Conservation (phyloP, 2,113 vertebrate genomes). For the Smithornis capensis region DNA sequence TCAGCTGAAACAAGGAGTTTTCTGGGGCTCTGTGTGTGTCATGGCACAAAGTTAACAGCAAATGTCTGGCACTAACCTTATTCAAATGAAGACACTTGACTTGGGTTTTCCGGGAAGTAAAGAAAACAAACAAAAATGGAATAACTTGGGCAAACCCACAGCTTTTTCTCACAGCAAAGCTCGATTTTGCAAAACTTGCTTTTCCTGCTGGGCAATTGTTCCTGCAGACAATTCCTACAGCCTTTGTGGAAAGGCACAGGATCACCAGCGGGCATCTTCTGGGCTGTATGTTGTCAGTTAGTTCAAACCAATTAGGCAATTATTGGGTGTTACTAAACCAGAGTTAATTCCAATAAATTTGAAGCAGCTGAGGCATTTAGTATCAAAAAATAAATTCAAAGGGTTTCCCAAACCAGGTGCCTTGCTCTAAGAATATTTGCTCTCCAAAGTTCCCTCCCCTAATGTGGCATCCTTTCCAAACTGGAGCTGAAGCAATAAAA, state of each 20-base stretch:
- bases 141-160: slow-evolving; percentile 21
- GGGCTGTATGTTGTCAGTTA: background rate
- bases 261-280: slow-evolving; percentile 31
- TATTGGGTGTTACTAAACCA: background rate
- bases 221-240: slow-evolving; percentile 32
- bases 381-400: background rate
- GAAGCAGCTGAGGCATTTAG: background rate
- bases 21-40: background rate
- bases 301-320: slow-evolving; percentile 24
- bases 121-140: background rate
- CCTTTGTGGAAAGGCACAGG: background rate
- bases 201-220: slow-evolving; percentile 53
- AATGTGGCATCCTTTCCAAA: background rate
- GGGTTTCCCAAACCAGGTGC: background rate
- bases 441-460: background rate
- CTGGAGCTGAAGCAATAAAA: background rate
- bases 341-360: background rate
- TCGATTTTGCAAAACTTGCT: slow-evolving; percentile 12
- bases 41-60: background rate
- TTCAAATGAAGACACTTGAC: background rate
- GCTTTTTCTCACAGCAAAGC: background rate
- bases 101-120: slow-evolving; percentile 8
- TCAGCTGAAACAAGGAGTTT: background rate
- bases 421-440: background rate
- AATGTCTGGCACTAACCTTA: background rate